These are phyloP conservation scores for Galbula dea DNA, from an alignment of 2,113 vertebrate genomes.

Conservation along the genomic window DNA sequence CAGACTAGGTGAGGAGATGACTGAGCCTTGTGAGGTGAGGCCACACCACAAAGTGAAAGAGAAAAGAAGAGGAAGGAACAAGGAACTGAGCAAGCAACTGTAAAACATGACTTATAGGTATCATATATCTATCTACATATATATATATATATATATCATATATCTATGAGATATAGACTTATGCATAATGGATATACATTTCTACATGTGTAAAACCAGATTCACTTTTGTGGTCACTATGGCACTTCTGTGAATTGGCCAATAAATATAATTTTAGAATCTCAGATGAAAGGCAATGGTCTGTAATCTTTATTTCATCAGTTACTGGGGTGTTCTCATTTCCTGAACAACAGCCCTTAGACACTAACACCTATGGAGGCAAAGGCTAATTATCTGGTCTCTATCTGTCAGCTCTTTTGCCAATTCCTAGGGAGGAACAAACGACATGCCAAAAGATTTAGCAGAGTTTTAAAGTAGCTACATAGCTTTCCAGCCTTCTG, in stretches of 20 bases:
- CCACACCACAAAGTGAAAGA: neutral
- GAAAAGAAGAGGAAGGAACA: too few relatives aligned
- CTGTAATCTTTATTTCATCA: conserved; percentile 38
- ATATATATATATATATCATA: too few relatives aligned
- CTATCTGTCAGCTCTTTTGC: neutral
- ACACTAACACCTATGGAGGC: neutral
- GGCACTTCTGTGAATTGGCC: conserved; percentile 91
- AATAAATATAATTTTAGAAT: conserved; percentile 96
- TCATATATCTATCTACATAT: too few relatives aligned
- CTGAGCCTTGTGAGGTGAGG: neutral
- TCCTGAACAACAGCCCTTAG: neutral
- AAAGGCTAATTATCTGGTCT: neutral
- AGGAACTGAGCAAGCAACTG: neutral
- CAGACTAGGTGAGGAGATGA: neutral
- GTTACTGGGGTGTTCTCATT: neutral
- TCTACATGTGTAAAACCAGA: conserved; percentile 68
- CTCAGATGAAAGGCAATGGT: conserved; percentile 74
- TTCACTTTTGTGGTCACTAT: conserved; percentile 83
- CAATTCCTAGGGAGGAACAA: neutral
- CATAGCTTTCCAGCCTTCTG: neutral
- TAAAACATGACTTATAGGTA: neutral
- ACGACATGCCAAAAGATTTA: neutral
- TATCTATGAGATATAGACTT: too few relatives aligned
- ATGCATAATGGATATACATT: conserved; percentile 65
- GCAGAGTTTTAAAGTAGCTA: neutral